Evolutionary conservation across 2,888 invertebrate species (phyloP).

Genomic region (Micropterix aruncella): DNA sequence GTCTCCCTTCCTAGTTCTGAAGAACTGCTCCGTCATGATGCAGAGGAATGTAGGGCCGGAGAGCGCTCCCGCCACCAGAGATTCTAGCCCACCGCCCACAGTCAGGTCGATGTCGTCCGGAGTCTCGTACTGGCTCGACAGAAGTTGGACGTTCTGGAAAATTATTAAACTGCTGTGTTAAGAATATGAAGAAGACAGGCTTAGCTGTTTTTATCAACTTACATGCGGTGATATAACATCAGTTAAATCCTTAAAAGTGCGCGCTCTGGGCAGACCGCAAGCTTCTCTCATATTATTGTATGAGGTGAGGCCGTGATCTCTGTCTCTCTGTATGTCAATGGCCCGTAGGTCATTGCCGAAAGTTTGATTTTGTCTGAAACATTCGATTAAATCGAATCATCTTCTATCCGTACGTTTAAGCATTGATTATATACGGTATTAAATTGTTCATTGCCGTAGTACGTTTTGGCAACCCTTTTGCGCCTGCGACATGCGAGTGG

Average conservation of each 20-base stretch:
- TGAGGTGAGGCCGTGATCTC: slow-evolving; percentile 73
- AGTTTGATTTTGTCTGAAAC: slow-evolving; percentile 51
- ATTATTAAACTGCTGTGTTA: too few species aligned
- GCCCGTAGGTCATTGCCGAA: slow-evolving; percentile 73
- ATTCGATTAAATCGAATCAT: too few species aligned
- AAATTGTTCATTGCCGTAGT: too few species aligned
- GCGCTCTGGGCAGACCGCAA: slow-evolving; percentile 58
- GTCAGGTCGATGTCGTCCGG: slow-evolving; percentile 78
- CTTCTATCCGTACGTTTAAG: too few species aligned
- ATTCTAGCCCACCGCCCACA: slow-evolving; percentile 72
- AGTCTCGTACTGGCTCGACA: slow-evolving; percentile 49
- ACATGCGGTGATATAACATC: slow-evolving; percentile 53
- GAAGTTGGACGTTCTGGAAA: slow-evolving; percentile 45
- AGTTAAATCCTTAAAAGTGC: slow-evolving; percentile 51
- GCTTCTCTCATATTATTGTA: slow-evolving; percentile 66
- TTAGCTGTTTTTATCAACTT: too few species aligned
- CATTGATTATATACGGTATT: too few species aligned
- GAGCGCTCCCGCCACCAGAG: slow-evolving; percentile 58
- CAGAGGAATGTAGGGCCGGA: slow-evolving; percentile 83
- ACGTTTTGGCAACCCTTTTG: too few species aligned
- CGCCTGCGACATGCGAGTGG: too few species aligned
- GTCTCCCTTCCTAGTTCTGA: slow-evolving; percentile 72
- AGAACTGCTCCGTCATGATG: slow-evolving; percentile 78
- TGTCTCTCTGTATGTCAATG: slow-evolving; percentile 70
- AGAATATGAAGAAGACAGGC: too few species aligned